Conservation (phyloP, 2,113 vertebrate genomes). For the Noturus placidus region DNA sequence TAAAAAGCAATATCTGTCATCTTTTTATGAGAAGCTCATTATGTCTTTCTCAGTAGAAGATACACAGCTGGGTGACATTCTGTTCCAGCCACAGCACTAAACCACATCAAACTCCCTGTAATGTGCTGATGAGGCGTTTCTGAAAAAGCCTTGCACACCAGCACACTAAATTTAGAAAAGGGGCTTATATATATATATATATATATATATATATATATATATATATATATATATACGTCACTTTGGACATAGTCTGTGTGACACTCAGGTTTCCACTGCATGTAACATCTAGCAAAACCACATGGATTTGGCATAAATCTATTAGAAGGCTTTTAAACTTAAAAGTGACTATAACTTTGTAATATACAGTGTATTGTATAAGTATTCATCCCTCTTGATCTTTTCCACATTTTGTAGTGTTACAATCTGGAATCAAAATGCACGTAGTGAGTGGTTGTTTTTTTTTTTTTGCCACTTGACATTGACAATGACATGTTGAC, state of each 20-base stretch:
- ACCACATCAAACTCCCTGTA: constrained; percentile 27
- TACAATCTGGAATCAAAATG: background rate
- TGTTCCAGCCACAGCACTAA: constrained; percentile 34
- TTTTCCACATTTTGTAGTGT: background rate
- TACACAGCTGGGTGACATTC: constrained; percentile 16
- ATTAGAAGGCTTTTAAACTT: background rate
- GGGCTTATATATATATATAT: background rate
- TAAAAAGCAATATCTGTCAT: constrained; percentile 5
- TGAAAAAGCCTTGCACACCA: constrained; percentile 37
- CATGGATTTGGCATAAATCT: background rate
- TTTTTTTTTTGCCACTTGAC: background rate
- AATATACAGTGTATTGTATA: background rate
- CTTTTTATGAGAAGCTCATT: background rate
- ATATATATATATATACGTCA: background rate
- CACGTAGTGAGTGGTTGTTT: background rate
- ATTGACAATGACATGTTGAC: too few relatives aligned
- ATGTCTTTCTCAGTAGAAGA: background rate
- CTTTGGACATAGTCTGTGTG: background rate
- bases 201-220: background rate
- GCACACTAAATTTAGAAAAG: constrained; percentile 30
- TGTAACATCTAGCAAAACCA: background rate
- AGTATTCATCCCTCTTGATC: background rate
- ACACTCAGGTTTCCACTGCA: background rate
- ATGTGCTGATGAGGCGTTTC: constrained; percentile 41
- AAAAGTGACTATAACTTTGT: background rate